A percentile compares a stretch with the other conserved stretches of the same genome.
phyloP scores from a whole-genome alignment of 2,888 invertebrate genomes.

The Troglohyphantes excavatus region DNA sequence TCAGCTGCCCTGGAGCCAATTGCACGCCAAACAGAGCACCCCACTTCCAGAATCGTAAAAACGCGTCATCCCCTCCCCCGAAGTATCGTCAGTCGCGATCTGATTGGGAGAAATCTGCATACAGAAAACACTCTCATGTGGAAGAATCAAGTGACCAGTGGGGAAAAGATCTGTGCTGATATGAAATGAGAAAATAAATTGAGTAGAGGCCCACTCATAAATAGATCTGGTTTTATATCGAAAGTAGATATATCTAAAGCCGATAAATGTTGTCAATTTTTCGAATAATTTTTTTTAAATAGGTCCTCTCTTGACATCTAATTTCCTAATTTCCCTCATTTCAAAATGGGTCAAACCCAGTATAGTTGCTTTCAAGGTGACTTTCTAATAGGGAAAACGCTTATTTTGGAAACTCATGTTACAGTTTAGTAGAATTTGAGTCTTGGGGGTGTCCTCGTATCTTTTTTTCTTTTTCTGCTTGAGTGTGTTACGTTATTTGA shows the following conservation, averaged over 20 bases:
- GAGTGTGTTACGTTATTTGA: too few species aligned
- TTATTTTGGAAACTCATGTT: too few species aligned
- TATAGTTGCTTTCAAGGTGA: too few species aligned
- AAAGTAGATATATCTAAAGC: background rate
- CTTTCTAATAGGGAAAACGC: too few species aligned
- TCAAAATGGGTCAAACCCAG: too few species aligned
- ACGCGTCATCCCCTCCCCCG: constrained; percentile 5
- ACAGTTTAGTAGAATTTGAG: too few species aligned
- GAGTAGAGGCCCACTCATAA: background rate
- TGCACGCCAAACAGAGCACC: background rate
- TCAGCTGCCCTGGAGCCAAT: constrained; percentile 13
- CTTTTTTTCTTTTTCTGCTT: too few species aligned
- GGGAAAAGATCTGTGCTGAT: background rate
- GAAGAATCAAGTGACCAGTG: constrained; percentile 15
- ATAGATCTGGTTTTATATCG: background rate
- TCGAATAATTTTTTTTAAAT: too few species aligned
- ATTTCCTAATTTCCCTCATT: too few species aligned
- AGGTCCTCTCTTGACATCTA: too few species aligned
- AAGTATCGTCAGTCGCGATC: constrained; percentile 2
- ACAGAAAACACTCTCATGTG: background rate
- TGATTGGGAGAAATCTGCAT: constrained; percentile 21
- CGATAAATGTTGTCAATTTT: too few species aligned
- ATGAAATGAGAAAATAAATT: background rate
- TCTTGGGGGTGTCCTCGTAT: too few species aligned
- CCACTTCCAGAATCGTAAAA: constrained; percentile 30